A percentile compares a stretch with the other conserved stretches of the same genome.
Conservation (phyloP, 1,140 invertebrate genomes). For the Papilio polytes region DNA sequence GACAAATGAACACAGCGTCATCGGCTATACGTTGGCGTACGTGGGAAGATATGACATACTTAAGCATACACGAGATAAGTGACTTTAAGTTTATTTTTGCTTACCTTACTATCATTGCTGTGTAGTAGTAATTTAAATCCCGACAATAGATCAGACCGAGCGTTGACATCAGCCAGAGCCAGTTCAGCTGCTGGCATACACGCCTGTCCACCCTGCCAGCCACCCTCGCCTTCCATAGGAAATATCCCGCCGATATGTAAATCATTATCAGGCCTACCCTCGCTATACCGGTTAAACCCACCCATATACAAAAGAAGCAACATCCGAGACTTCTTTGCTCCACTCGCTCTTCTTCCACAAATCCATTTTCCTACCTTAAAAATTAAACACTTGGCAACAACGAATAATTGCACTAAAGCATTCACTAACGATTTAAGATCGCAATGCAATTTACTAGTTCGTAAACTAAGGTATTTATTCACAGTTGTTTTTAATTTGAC, state of each 20-base stretch:
- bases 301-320: conserved; percentile 64
- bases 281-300: conserved; percentile 58
- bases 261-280: conserved; percentile 80
- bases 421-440: conserved; percentile 74
- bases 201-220: conserved; percentile 97
- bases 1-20: neutral
- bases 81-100: conserved; percentile 49
- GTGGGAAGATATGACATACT: neutral
- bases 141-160: conserved; percentile 93
- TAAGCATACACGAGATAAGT: neutral
- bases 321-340: conserved; percentile 45
- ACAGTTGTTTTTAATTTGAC: conserved; percentile 79
- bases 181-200: conserved; percentile 97
- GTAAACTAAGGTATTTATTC: conserved; percentile 63
- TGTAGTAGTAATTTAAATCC: conserved; percentile 96
- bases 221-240: conserved; percentile 96
- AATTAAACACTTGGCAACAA: conserved; percentile 78
- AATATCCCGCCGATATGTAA: conserved; percentile 99
- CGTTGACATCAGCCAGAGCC: conserved; percentile 98
- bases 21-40: neutral
- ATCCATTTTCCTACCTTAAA: conserved; percentile 50
- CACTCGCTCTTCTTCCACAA: conserved; percentile 46
- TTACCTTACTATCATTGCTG: conserved; percentile 99
- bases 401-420: conserved; percentile 81
- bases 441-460: conserved; percentile 77